Percentiles rank a stretch among this genome's conserved stretches.
phyloP scores from a whole-genome alignment of 2,888 invertebrate species.

The Sarcophaga variegata region DNA sequence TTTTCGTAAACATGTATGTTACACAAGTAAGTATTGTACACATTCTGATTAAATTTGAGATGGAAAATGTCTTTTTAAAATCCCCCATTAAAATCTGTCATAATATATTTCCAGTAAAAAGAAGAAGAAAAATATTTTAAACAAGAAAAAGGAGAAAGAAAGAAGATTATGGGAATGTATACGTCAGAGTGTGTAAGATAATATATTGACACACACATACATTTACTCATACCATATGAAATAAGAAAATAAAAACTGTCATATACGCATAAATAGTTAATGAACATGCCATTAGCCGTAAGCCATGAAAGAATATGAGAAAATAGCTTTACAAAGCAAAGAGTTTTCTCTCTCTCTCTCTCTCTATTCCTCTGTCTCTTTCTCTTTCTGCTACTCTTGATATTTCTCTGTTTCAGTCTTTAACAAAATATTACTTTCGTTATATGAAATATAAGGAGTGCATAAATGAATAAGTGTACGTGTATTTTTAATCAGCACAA shows the following conservation, averaged over 20 bases:
- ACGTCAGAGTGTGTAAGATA: too few relatives aligned
- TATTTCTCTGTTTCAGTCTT: background rate
- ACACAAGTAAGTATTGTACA: too few relatives aligned
- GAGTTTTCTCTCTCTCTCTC: background rate
- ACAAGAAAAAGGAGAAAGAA: too few relatives aligned
- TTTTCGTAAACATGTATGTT: too few relatives aligned
- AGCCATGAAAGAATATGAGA: constrained; percentile 30
- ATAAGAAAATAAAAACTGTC: background rate
- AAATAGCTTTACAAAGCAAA: constrained; percentile 31
- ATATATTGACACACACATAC: background rate
- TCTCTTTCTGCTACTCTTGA: too few relatives aligned
- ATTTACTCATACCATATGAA: background rate
- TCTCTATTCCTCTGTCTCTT: too few relatives aligned
- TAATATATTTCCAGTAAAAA: too few relatives aligned
- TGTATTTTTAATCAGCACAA: constrained; percentile 33
- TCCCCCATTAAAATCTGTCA: too few relatives aligned
- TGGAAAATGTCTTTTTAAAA: too few relatives aligned
- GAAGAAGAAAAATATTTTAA: too few relatives aligned
- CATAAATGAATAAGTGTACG: background rate
- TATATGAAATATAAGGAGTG: too few relatives aligned
- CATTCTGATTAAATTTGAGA: too few relatives aligned
- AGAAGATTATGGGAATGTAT: background rate
- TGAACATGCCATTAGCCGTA: constrained; percentile 57
- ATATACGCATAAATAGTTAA: constrained; percentile 56
- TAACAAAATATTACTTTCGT: background rate